Base-by-base conservation (phyloP, 2,113 vertebrate species). In the Urocitellus parryii region DNA sequence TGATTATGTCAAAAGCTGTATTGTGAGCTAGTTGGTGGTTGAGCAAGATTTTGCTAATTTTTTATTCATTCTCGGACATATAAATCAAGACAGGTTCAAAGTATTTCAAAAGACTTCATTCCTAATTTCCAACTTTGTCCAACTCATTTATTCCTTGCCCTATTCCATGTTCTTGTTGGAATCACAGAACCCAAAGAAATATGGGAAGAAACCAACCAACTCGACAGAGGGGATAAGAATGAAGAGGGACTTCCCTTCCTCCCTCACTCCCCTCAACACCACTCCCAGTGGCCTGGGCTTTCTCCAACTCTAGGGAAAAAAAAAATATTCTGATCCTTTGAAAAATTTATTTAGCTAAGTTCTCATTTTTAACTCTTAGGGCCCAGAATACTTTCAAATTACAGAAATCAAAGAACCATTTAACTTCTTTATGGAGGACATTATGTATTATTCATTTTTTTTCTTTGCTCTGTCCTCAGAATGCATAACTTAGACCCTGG, bases 51-150 rank as follows among this genome's bases (percentile, higher is more conserved):
- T 76, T 81, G 42, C 53, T 81, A 56, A 77, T 77, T 51, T 91
- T 94, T 80, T 58, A 78, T 78, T 92, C 93, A 74, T 77, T 87
- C 34, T 80, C 80, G 74, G 61, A 58, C 4, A 74, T 63, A 22
- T 78, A 86, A 91, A 96, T 82, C 84, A 88, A 45, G 91, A 94
- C 29, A 12, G 27, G 37, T 20, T 25, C 73, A 88, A 95, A 73
- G 8, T 20, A 90, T 90, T 82, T 91, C 63, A 74, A 39, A 96
- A 78, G 53, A 20, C 63, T 72, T 4, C 68, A 17, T 56, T 42
- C 12, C n/a, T 34, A 42, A 83, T 39, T 53, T 39, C 37, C 63
- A 72, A 56, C 37, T 76, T 74, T 82, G 22, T 73, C 58, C 45
- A 65, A 83, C 48, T 25, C 25, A 16, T 53, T 58, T 56, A 48